Percentiles rank a stretch among this genome's conserved stretches.
phyloP scores from a whole-genome alignment of 2,113 vertebrate species.

The Ophiodon elongatus region DNA sequence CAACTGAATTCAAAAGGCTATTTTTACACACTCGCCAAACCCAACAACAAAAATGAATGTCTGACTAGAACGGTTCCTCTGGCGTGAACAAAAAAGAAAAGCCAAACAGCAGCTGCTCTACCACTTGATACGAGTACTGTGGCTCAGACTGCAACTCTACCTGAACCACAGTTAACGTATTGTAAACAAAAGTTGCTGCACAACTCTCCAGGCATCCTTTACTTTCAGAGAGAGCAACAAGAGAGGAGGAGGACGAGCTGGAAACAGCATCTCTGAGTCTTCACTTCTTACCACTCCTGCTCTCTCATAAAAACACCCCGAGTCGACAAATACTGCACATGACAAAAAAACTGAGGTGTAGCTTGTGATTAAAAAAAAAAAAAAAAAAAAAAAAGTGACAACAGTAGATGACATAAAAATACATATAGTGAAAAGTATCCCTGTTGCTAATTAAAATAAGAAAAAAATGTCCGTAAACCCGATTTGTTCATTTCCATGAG shows the following conservation, averaged over 20 bases:
- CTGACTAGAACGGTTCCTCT: neutral
- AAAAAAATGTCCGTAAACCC: neutral
- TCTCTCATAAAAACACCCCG: slow-evolving; percentile 15
- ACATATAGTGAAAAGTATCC: neutral
- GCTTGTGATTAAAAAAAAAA: neutral
- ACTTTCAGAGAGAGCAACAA: neutral
- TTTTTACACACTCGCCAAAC: neutral
- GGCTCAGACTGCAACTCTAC: slow-evolving; percentile 26
- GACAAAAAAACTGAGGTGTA: neutral
- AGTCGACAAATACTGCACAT: slow-evolving; percentile 18
- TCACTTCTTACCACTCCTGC: neutral
- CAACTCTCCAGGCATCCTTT: neutral
- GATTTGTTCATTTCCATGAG: slow-evolving; percentile 22
- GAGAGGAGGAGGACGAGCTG: slow-evolving; percentile 10
- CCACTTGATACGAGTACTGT: neutral
- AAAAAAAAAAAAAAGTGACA: neutral
- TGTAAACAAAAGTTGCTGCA: slow-evolving; percentile 41
- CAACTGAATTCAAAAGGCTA: neutral
- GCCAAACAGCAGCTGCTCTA: slow-evolving; percentile 27
- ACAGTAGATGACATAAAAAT: neutral
- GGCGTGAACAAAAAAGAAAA: slow-evolving; percentile 1
- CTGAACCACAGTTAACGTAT: slow-evolving; percentile 5
- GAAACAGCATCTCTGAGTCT: neutral
- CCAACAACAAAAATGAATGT: neutral
- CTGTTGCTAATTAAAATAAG: neutral